Evolutionary conservation across 2,113 vertebrate genomes (phyloP).

Genomic region (Scatophagus argus): DNA sequence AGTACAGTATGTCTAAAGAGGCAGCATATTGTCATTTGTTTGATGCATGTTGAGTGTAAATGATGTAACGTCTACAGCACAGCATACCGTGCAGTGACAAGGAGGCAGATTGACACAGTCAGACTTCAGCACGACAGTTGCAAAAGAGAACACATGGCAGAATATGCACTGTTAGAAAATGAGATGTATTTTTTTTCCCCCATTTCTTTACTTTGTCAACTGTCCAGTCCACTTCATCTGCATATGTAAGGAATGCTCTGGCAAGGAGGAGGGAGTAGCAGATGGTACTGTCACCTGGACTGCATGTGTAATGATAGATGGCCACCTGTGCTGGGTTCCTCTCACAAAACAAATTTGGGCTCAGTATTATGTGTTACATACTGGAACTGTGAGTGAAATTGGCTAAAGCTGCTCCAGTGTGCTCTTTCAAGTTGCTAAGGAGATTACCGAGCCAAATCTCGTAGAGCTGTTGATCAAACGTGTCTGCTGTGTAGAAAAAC

Average conservation of each 20-base stretch:
- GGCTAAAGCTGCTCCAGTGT: conserved; percentile 21
- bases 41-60: not conserved
- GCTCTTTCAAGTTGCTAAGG: conserved; percentile 42
- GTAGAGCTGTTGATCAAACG: conserved; percentile 44
- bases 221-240: conserved; percentile 55
- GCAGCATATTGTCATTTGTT: not conserved
- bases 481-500: conserved; percentile 25
- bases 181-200: conserved; percentile 29
- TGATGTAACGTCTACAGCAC: not conserved
- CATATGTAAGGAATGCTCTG: conserved; percentile 51
- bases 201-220: conserved; percentile 33
- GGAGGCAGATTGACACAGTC: not conserved
- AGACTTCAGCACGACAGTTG: not conserved
- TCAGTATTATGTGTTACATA: conserved; percentile 36
- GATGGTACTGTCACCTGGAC: conserved; percentile 76
- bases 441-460: conserved; percentile 45
- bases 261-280: conserved; percentile 57
- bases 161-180: conserved; percentile 6
- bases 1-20: not conserved
- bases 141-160: not conserved
- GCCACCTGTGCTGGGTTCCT: conserved; percentile 62
- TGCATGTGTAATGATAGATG: conserved; percentile 61
- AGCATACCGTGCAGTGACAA: not conserved
- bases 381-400: conserved; percentile 31
- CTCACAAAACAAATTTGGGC: conserved; percentile 34